Base-by-base conservation (phyloP, 64 coral and sea anemone genomes). In the Pocillopora damicornis region DNA sequence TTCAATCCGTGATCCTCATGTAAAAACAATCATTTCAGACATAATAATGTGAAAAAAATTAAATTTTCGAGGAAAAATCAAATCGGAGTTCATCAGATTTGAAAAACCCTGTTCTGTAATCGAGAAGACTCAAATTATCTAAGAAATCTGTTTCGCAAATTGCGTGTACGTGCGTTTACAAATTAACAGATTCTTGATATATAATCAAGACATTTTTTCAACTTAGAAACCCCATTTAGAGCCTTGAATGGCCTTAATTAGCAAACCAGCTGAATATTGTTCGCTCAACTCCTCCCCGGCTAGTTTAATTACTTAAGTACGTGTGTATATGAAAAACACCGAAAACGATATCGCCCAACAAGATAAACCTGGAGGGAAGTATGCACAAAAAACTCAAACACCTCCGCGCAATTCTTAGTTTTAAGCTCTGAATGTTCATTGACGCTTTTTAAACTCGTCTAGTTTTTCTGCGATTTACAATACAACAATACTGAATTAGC, bases 221-320 rank as follows among this genome's bases (percentile, higher is more conserved):
- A 85, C 63, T 72, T 85, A 85, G 81, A 58, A 85, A 85, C 65
- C 81, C 64, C 81, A 85, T 85, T 85, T 85, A 85, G 65, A 73
- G 81, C 81, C 18, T 67, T 72, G 80, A 85, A 85, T 58, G 65
- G 51, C n/a, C 63, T 25, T 72, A 85, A 85, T 85, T 85, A 73
- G 13, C 26, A 13, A 14, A 22, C 10, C 81, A 85, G 81, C 37
- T 85, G 81, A 85, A 85, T 25, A 35, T 22, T 17, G 45, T 11
- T 16, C 11, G 34, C 1, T 67, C 42, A 72, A 73, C 81, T 58
- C 81, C 81, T 51, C 81, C 81, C 38, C 15, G 2, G 63, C 37
- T n/a, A 73, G 81, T 85, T 85, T 85, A 85, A 85, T 85, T 85
- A 85, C 81, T 71, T 85, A 85, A 85, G 81, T 85, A 73, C 65